Base-by-base conservation (phyloP, 2,797 vertebrate genomes). In the Vireo griseus region DNA sequence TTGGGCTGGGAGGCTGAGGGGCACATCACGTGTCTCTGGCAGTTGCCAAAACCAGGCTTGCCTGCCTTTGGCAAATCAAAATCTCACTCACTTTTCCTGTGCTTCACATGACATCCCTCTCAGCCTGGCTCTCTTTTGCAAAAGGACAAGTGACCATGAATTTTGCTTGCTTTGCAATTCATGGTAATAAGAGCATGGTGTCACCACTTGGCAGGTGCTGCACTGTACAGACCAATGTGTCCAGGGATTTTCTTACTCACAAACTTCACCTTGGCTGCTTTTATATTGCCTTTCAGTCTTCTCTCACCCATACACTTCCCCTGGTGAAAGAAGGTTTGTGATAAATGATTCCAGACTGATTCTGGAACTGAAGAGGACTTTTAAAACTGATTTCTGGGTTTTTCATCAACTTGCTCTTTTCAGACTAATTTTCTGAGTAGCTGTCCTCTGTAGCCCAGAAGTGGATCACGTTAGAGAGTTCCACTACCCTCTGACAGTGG, bases 201-300 rank as follows among this genome's bases (percentile, higher is more conserved):
- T 22, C 13, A 0, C 13, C 21, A 6, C 17, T 25, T 51, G 69
- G 4, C 77, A 76, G 65, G 16, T 3, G 25, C 31, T 9, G 1
- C 22, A 3, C 22, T 13, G 18, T 14, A 54, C 39, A 54, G 15
- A 63, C 16, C 4, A 3, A 51, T 4, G 4, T 0, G 6, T 14
- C 33, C 66, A 52, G 35, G 28, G 61, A 52, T 62, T 72, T 89
- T 72, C 58, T 68, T 47, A 42, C 29, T 76, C 26, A 8, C 9
- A 10, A 16, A 7, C 19, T 54, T 21, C 26, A 55, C 40, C 31
- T 81, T 52, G 37, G 24, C 31, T 84, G 44, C 55, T 93, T 76
- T 81, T 10, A 24, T 24, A 17, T 40, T 58, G 28, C 31, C 10
- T 25, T 78, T 68, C 39, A 15, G 4, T 18, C 19, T 61, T 54